Evolutionary conservation across 2,113 vertebrate species (phyloP), one percentile per base, ranked within the genome.

Genomic region (Psettodes erumei): DNA sequence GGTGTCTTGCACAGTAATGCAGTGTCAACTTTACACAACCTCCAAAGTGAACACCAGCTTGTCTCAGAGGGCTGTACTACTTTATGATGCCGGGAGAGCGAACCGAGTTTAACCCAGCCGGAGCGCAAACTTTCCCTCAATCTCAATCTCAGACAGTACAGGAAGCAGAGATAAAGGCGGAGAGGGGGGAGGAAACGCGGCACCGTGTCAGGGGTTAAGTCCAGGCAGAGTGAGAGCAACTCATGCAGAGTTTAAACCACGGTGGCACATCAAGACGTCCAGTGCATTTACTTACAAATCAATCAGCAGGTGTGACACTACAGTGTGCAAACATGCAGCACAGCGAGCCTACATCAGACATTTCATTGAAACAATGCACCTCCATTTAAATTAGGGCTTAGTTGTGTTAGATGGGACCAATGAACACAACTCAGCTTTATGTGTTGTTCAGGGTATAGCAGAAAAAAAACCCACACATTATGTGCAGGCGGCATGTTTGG

Each of bases 151-250:
- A 64, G 58, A 67, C 64, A 27, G 58, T 6, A 11, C 67, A 62
- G 58, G 37, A 62, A 45, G 59, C 23, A 66, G 11, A 27, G 71
- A 68, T 69, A 38, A 53, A 37, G 51, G 21, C 43, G 28, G 30
- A 30, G 61, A 43, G 43, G 35, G 70, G 43, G 35, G 70, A 33
- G 55, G 55, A 58, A 38, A 37, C 16, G 18, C 63, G 38, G 45
- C 54, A 35, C 18, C 33, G 69, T 40, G 18, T 47, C 23, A 37
- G n/a, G 63, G 32, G 51, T 75, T 61, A 79, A 27, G 66, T 63
- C 43, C 28, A 67, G 45, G 62, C 72, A 32, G 72, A 77, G 45
- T 61, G 42, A 68, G 54, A 25, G 59, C 59, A 70, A 27, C 50
- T 65, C 51, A 13, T 25, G 21, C 21, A 30, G n/a, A n/a, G n/a